Base-by-base conservation (phyloP, 2,113 vertebrate species). In the Dissostichus mawsoni region DNA sequence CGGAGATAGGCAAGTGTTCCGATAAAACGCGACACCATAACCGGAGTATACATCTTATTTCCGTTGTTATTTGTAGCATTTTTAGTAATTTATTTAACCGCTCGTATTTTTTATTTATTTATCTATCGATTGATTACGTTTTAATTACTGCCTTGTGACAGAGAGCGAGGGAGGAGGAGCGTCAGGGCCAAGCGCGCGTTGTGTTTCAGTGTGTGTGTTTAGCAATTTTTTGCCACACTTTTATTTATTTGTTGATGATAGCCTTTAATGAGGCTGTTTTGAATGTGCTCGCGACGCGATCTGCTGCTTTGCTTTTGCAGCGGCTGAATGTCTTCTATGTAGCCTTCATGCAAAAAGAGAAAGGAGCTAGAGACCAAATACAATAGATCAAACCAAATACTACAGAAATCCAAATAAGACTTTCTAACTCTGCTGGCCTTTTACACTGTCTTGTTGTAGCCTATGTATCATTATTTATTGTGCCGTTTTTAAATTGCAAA, bases 71-170 rank as follows among this genome's bases (percentile, higher is more conserved):
- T 74, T 81, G 75, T 16, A 14, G 47, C 61, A 23, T 57, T 80
- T 68, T 10, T 5, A 8, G 36, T 76, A 84, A 80, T 90, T 88
- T 87, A 87, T 88, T 87, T 90, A 80, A 69, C 73, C 74, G 53
- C 74, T 64, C 84, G 89, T 93, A 77, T 72, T 85, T 84, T 92
- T 90, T 93, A 77, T 72, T 85, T 84, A 82, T 92, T 82, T 90
- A 82, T 95, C 91, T 90, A 83, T 95, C 93, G 93, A 96, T 96
- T 95, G 95, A 95, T 95, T 94, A 94, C 94, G 94, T 95, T 96
- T 96, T 96, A 95, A 96, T 95, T 95, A 95, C 90, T 92, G 92
- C 90, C 91, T 91, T 92, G 93, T 95, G 94, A 94, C 94, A 93
- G 89, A 64, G 92, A 58, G 90, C 89, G 90, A 87, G 80, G 90